Conservation (phyloP, 2,113 vertebrate species). For the Ivindomyrus marchei region DNA sequence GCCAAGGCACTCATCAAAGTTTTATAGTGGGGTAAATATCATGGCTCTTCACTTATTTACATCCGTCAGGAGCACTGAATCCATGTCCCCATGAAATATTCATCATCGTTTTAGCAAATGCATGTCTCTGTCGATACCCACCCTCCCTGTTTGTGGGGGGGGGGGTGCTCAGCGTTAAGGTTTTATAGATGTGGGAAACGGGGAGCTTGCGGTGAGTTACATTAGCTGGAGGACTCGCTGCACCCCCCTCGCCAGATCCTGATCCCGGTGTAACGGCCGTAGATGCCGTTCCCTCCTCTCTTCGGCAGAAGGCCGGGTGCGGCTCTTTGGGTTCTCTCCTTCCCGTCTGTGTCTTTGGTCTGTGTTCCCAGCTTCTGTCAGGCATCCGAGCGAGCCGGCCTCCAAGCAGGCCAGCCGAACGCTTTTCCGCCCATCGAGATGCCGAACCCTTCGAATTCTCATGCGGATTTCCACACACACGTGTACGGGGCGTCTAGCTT, state of each 20-base stretch:
- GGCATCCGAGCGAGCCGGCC: not conserved
- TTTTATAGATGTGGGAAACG: constrained; percentile 34
- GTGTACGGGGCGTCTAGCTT: not conserved
- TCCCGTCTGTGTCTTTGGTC: not conserved
- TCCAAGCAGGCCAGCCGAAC: not conserved
- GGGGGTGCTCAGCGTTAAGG: constrained; percentile 31
- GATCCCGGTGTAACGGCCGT: constrained; percentile 53
- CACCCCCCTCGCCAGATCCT: constrained; percentile 27
- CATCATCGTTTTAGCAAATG: constrained; percentile 66
- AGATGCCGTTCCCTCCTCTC: constrained; percentile 45
- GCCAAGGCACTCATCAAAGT: constrained; percentile 67
- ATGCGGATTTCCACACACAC: not conserved
- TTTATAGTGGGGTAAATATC: constrained; percentile 73
- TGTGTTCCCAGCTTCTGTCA: not conserved
- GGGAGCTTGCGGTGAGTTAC: constrained; percentile 40
- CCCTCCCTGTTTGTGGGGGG: constrained; percentile 23
- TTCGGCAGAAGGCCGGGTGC: constrained; percentile 11
- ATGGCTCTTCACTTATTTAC: constrained; percentile 77
- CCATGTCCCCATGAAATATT: constrained; percentile 73
- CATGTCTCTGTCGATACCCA: constrained; percentile 63
- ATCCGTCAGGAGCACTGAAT: constrained; percentile 67
- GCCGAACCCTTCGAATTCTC: not conserved
- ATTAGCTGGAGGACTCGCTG: constrained; percentile 24
- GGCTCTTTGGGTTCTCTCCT: not conserved
- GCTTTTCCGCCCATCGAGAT: not conserved